Evolutionary conservation across 2,113 vertebrate genomes (phyloP).

Genomic region (Naja naja): DNA sequence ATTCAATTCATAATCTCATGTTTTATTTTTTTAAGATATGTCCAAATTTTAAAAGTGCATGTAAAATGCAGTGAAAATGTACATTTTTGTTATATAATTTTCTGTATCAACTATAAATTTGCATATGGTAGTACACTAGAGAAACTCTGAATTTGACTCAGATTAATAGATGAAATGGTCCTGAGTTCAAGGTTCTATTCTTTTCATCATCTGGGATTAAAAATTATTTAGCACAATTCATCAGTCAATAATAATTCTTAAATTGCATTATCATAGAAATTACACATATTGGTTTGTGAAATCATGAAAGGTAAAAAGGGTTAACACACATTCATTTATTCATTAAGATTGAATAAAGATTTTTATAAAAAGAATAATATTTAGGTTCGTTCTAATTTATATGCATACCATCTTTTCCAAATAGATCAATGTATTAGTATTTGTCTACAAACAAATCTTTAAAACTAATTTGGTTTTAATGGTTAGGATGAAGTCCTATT

Average conservation of each 20-base stretch:
- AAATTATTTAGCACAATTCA: background rate
- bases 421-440: background rate
- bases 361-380: too few relatives aligned
- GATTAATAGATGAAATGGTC: background rate
- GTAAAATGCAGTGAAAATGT: background rate
- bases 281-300: background rate
- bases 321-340: too few relatives aligned
- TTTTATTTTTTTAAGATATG: background rate
- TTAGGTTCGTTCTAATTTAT: background rate
- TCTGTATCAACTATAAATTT: too few relatives aligned
- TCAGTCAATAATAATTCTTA: background rate
- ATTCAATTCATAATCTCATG: background rate
- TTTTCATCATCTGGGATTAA: background rate
- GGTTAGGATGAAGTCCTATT: background rate
- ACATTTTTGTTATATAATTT: too few relatives aligned
- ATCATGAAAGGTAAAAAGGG: background rate
- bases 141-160: background rate
- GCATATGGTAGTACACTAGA: too few relatives aligned
- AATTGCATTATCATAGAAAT: background rate
- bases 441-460: slow-evolving; percentile 7
- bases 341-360: too few relatives aligned
- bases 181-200: background rate
- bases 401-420: slow-evolving; percentile 9
- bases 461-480: slow-evolving; percentile 10
- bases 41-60: background rate